Evolutionary conservation across 2,113 vertebrate species (phyloP).

Genomic region (Uropsilus gracilis): DNA sequence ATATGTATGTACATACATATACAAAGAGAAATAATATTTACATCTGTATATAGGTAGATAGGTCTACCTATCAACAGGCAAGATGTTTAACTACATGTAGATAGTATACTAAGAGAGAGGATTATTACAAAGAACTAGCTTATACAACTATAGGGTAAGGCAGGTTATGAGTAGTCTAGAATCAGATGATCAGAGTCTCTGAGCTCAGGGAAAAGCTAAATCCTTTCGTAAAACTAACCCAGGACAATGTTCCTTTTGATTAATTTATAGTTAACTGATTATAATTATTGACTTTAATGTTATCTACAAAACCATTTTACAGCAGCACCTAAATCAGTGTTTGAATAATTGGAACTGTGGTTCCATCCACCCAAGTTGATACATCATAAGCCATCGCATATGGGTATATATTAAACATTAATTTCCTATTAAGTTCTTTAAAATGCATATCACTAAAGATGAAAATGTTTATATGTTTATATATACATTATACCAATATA

Average conservation of each 20-base stretch:
- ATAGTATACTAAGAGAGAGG: not conserved
- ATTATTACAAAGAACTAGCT: not conserved
- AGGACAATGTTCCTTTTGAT: not conserved
- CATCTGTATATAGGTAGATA: not conserved
- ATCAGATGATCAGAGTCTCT: not conserved
- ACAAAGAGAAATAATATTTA: not conserved
- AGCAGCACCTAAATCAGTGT: not conserved
- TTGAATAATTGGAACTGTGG: not conserved
- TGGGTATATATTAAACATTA: constrained; percentile 18
- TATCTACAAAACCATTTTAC: not conserved
- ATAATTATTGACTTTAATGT: constrained; percentile 18
- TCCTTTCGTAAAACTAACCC: not conserved
- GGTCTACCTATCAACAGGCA: not conserved
- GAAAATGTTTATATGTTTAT: not conserved
- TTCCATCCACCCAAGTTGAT: not conserved
- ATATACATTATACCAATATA: no score
- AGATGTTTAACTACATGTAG: not conserved
- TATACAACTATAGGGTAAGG: not conserved
- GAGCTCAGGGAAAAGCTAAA: not conserved
- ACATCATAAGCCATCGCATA: not conserved
- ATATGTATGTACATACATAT: not conserved
- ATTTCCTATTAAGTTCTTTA: constrained; percentile 28
- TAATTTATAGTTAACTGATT: constrained; percentile 27
- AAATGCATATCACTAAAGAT: not conserved
- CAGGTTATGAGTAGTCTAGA: not conserved